Percentiles rank a stretch among this genome's conserved stretches.
Conservation (phyloP, 37 sponge, comb jelly and placozoan species). For the Chondrosia reniformis region DNA sequence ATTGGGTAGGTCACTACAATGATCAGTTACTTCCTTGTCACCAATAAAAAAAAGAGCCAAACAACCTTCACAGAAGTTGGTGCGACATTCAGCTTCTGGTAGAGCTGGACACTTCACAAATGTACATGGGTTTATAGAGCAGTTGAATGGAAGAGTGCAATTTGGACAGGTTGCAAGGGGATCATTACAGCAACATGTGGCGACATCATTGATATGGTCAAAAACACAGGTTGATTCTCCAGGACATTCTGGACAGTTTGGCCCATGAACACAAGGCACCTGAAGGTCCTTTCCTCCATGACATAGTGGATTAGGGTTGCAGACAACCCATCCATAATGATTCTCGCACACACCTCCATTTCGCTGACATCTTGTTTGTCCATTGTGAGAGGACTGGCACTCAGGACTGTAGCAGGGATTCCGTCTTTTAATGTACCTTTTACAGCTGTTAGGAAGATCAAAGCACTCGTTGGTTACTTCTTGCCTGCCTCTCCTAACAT, state of each 20-base stretch:
- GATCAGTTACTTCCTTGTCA: not conserved
- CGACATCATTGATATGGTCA: not conserved
- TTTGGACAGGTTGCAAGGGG: conserved; percentile 3
- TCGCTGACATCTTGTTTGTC: too few relatives aligned
- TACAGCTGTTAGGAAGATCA: too few relatives aligned
- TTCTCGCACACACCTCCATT: not conserved
- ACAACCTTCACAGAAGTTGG: conserved; percentile 18
- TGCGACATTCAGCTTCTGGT: not conserved
- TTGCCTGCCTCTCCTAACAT: too few relatives aligned
- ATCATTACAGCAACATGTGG: conserved; percentile 12
- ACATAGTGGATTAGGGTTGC: not conserved
- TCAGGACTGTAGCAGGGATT: too few relatives aligned
- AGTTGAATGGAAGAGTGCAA: not conserved
- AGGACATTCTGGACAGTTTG: not conserved
- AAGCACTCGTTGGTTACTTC: too few relatives aligned
- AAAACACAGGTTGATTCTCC: not conserved
- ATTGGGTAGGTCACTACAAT: not conserved
- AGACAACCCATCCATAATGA: not conserved
- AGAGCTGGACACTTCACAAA: conserved; percentile 1
- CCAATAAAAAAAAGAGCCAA: not conserved
- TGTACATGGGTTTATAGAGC: not conserved
- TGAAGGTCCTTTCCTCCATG: not conserved
- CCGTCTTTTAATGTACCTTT: too few relatives aligned
- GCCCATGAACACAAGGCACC: not conserved
- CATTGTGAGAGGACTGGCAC: too few relatives aligned